Conservation (phyloP, 2,797 vertebrate genomes). For the Sphenodon punctatus region DNA sequence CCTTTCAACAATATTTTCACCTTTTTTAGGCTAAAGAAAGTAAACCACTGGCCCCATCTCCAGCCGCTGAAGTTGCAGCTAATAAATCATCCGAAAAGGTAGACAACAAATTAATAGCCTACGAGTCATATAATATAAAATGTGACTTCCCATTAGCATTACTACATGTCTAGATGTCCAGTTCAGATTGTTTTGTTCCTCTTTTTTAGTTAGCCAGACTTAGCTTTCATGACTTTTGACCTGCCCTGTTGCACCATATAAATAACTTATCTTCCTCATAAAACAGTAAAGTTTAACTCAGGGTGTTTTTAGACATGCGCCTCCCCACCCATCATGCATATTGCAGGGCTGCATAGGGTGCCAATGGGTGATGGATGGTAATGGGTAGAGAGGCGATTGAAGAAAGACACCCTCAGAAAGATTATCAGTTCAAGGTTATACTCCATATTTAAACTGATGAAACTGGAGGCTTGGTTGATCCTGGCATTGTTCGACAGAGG, state of each 20-base stretch:
- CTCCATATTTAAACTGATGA: neutral
- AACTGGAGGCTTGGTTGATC: neutral
- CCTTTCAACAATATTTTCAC: neutral
- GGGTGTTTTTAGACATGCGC: no score
- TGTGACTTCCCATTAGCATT: neutral
- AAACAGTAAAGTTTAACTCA: no score
- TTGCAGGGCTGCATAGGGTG: no score
- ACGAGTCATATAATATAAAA: neutral
- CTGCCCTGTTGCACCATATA: neutral
- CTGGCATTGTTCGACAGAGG: neutral
- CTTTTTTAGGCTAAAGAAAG: slow-evolving; percentile 47
- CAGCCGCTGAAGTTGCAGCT: neutral
- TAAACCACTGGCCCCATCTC: neutral
- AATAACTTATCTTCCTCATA: neutral
- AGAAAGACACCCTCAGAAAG: no score
- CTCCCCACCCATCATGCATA: no score
- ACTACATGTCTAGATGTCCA: neutral
- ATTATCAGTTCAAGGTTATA: no score
- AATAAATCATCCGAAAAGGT: slow-evolving; percentile 2
- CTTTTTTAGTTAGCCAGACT: neutral
- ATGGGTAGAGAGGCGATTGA: no score
- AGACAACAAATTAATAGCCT: rapidly evolving
- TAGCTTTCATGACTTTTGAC: neutral
- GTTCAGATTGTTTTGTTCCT: neutral
- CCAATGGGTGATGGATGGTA: no score